phyloP scores from a whole-genome alignment of 2,113 vertebrate species.

The Numenius arquata region DNA sequence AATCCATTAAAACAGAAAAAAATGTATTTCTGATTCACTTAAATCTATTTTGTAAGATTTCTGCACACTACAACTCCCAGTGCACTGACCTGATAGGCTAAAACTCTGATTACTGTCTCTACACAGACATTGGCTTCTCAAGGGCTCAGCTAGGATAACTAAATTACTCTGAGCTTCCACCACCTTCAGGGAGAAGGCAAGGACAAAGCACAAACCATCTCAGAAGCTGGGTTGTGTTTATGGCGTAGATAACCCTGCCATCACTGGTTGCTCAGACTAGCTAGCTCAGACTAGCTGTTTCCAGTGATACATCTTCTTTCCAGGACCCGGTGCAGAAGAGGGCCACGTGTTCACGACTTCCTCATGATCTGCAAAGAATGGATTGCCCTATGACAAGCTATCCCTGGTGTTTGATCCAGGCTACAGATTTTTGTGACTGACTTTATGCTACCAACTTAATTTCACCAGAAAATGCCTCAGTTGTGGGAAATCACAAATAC shows the following conservation, averaged over 20 bases:
- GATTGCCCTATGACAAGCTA: neutral
- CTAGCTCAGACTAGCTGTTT: neutral
- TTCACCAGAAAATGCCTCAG: neutral
- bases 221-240: neutral
- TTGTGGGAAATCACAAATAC: neutral
- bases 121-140: neutral
- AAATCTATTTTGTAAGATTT: neutral
- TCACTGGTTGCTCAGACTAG: neutral
- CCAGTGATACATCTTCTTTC: accelerated
- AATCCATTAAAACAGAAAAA: neutral
- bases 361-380: neutral
- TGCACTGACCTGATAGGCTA: neutral
- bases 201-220: neutral
- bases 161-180: neutral
- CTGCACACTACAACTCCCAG: neutral
- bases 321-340: neutral
- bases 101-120: neutral
- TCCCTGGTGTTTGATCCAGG: neutral
- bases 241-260: neutral
- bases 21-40: neutral
- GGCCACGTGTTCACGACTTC: accelerated
- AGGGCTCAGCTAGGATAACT: neutral
- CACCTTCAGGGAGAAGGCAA: neutral
- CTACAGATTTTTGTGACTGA: neutral
- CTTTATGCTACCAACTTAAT: neutral